Percentiles rank a stretch among this genome's conserved stretches.
phyloP scores from a whole-genome alignment of 35 echinoderm and acorn worm species.

The Stichopus chloronotus region DNA sequence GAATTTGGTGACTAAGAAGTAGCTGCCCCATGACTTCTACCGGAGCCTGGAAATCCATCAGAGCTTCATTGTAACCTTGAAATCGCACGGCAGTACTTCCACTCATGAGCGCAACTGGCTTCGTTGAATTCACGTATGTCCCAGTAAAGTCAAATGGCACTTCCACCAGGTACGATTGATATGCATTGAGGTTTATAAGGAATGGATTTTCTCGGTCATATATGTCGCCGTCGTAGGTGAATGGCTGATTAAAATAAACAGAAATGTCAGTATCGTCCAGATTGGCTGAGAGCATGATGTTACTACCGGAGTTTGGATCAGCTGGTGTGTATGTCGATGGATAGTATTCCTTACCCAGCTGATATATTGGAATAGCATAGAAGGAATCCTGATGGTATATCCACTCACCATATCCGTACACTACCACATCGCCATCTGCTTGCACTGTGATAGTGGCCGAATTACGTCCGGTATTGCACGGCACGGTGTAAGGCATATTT shows the following conservation, averaged over 20 bases:
- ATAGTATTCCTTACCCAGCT: background rate
- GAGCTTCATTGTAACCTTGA: background rate
- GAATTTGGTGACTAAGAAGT: constrained; percentile 3
- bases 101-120: background rate
- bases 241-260: background rate
- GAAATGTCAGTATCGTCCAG: constrained; percentile 4
- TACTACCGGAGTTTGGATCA: background rate
- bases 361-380: constrained; percentile 4
- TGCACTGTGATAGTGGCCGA: background rate
- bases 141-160: background rate
- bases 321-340: background rate
- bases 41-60: background rate
- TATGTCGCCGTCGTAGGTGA: background rate
- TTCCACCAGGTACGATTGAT: background rate
- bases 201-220: constrained; percentile 22
- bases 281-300: background rate
- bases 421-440: constrained; percentile 20
- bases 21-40: constrained; percentile 14
- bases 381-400: background rate
- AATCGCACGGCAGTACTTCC: background rate
- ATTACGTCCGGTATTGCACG: background rate
- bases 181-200: background rate
- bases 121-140: background rate
- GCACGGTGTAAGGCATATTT: background rate
- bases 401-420: background rate